phyloP scores from a whole-genome alignment of 2,797 vertebrate genomes.

The Sebastes taczanowskii region DNA sequence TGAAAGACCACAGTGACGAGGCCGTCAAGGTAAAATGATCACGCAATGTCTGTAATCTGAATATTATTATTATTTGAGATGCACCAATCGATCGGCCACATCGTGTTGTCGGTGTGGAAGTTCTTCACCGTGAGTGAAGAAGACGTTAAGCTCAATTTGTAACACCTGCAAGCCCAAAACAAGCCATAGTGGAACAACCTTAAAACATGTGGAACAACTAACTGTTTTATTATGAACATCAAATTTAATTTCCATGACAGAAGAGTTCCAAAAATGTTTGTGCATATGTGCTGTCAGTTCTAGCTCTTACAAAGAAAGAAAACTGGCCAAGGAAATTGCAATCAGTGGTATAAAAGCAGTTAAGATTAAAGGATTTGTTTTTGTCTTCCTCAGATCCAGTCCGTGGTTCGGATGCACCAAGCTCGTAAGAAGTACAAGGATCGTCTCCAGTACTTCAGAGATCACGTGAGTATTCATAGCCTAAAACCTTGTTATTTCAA shows the following conservation, averaged over 20 bases:
- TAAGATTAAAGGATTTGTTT: not conserved
- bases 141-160: no score
- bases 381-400: constrained; percentile 86
- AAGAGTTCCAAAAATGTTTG: not conserved
- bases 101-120: no score
- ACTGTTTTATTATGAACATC: not conserved
- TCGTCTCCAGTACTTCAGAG: constrained; percentile 92
- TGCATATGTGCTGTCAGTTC: not conserved
- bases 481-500: not conserved
- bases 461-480: constrained; percentile 86
- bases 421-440: constrained; percentile 92
- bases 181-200: accelerated
- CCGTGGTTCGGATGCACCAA: constrained; percentile 95
- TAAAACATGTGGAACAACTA: accelerated
- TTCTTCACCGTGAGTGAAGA: accelerated
- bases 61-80: not conserved
- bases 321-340: no score
- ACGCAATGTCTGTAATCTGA: not conserved
- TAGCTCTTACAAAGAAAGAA: not conserved
- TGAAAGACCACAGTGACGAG: constrained; percentile 87
- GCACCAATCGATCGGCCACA: no score
- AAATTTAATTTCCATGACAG: not conserved
- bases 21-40: constrained; percentile 88
- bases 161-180: no score
- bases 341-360: no score